Base-by-base conservation (phyloP, 2,797 vertebrate species). In the Emys orbicularis region DNA sequence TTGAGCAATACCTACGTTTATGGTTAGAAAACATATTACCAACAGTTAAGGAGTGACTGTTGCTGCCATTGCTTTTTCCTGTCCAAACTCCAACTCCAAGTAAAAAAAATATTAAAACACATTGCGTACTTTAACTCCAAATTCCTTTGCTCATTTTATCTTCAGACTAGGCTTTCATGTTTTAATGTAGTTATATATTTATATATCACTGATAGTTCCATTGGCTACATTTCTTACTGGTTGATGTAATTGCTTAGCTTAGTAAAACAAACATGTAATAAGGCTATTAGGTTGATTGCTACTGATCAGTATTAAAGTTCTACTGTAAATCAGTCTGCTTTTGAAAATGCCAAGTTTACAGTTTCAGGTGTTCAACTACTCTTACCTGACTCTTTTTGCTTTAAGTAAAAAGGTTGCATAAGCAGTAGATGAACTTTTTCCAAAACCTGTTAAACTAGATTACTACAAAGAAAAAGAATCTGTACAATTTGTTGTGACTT, bases 261-360 rank as follows among this genome's bases (percentile, higher is more conserved):
- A 86, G 93, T 93, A 90, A 88, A 92, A 82, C 37, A 95, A 95
- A 83, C 86, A 91, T 27, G 52, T 86, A 83, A 94, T 93, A 92
- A 79, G 96, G 87, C 57, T 85, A 96, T 59, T 90, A 84, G n/a
- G 83, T 91, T 96, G 94, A 92, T 92, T 95, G 87, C 91, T 49
- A 56, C 79, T 47, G 53, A 88, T 86, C 5, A 3, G 50, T 76
- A 93, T 15, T 89, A 93, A 56, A 96, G 84, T 92, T 90, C 21
- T 16, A 3, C 56, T 81, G 83, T 90, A 0, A 76, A 93, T 77
- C 90, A 68, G 74, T 27, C 86, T 83, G 53, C 86, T 95, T 5
- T 37, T 68, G 80, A 81, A 61, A 96, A 91, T 81, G 57, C 1
- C 0, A 23, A 89, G 68, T 59, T 83, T 11, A 72, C 59, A 88